phyloP scores from a whole-genome alignment of 2,113 vertebrate genomes.

The Macrotus californicus region DNA sequence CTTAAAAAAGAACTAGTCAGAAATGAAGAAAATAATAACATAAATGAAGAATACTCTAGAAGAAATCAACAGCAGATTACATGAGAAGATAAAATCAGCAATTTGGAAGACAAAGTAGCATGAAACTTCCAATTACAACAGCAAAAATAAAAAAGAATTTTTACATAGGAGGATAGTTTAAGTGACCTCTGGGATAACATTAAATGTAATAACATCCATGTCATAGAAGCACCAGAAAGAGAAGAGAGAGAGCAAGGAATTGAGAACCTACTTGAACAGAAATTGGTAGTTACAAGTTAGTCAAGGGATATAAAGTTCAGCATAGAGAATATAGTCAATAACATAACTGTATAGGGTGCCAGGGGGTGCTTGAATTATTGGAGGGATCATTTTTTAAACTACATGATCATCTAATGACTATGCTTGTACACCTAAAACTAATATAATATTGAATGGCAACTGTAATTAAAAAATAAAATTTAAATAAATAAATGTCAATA shows the following conservation, averaged over 20 bases:
- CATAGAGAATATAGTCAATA: not conserved
- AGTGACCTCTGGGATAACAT: not conserved
- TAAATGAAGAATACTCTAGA: not conserved
- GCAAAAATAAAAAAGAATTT: not conserved
- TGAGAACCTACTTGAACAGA: not conserved
- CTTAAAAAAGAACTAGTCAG: not conserved
- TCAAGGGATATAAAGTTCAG: not conserved
- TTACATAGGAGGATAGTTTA: not conserved
- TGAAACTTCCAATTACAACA: not conserved
- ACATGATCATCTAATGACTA: too few relatives aligned
- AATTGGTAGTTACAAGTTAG: not conserved
- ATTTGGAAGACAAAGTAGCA: not conserved
- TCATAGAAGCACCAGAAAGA: not conserved
- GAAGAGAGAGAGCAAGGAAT: not conserved
- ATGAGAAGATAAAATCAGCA: not conserved
- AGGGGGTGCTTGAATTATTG: too few relatives aligned
- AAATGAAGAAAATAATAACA: not conserved
- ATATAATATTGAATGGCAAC: not conserved
- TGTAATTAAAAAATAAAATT: not conserved
- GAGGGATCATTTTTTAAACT: too few relatives aligned
- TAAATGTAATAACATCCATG: not conserved
- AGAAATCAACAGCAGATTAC: not conserved
- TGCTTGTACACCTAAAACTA: too few relatives aligned
- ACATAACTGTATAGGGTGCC: not conserved
- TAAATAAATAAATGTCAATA: not conserved